Evolutionary conservation across 2,113 vertebrate genomes (phyloP), one percentile per base, ranked within the genome.

Genomic region (Pao palembangensis): DNA sequence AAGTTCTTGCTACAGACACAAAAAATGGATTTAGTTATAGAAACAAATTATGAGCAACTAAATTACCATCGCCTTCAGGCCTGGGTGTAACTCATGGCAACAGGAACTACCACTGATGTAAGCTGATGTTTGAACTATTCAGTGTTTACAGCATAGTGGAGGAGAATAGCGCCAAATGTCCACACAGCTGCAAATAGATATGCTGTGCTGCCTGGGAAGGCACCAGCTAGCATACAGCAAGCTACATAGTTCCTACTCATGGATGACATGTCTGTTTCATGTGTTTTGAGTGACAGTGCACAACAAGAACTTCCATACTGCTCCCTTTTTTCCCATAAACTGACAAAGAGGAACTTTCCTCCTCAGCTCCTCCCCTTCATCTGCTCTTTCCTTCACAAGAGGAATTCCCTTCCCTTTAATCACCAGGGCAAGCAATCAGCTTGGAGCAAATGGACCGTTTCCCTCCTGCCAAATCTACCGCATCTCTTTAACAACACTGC

Each of bases 291-390:
- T n/a, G 60, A 61, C 61, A 64, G 66, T 64, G 65, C 85, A 85
- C 61, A 65, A 78, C 72, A 65, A 50, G 6, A 38, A 68, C 75
- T 79, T 71, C 43, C 41, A 12, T 43, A 62, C 58, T 52, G 25
- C 75, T 61, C 51, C 66, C 59, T 69, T 64, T 23, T 76, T 34
- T 60, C 46, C 44, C 49, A 50, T 50, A 61, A 80, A 61, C 58
- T 71, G 69, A 58, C 69, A 25, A 47, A 71, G 54, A 68, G 15
- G 64, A 59, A 55, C 53, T 47, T 25, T 25, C 43, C 53, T 47
- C 58, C 52, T 64, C 44, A 43, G 66, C 60, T 56, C 51, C 25
- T 48, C 52, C 18, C 51, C n/a, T 57, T 48, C 20, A 23, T 47
- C 14, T 0, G 18, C 31, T 19, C 51, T 25, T 21, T 51, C 16